A percentile compares a stretch with the other conserved stretches of the same genome.
phyloP scores from a whole-genome alignment of 2,113 vertebrate species.

The Xiphophorus maculatus region DNA sequence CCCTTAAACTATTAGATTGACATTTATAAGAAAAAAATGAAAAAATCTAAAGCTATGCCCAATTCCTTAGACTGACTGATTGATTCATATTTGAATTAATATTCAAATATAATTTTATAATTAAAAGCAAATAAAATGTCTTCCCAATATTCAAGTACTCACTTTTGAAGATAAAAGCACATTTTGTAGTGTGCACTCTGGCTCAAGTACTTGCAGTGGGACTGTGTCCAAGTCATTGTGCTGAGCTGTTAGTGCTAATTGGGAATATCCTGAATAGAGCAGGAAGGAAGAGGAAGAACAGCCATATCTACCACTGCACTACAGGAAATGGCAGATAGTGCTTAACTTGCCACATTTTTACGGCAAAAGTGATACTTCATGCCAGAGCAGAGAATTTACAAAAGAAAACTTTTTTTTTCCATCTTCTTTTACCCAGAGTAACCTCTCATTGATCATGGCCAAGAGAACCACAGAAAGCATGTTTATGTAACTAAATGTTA shows the following conservation, averaged over 20 bases:
- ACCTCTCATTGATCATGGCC: too few species aligned
- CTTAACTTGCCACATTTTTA: neutral
- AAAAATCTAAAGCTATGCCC: too few species aligned
- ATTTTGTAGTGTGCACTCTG: neutral
- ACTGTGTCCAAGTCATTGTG: conserved; percentile 12
- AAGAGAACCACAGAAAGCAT: too few species aligned
- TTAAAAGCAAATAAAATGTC: too few species aligned
- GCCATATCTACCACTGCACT: neutral
- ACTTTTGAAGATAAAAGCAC: too few species aligned
- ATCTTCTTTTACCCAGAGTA: too few species aligned
- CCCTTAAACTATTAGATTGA: too few species aligned
- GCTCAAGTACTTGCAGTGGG: neutral
- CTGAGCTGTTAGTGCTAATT: conserved; percentile 10
- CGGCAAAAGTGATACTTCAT: neutral
- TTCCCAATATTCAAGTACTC: too few species aligned
- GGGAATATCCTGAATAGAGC: conserved; percentile 28
- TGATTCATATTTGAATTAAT: neutral
- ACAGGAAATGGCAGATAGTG: neutral
- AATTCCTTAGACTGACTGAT: too few species aligned
- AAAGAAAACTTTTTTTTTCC: neutral
- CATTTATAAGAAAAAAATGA: too few species aligned
- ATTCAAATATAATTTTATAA: too few species aligned
- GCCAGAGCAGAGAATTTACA: neutral
- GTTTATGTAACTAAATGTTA: too few species aligned
- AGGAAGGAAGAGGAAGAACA: conserved; percentile 25